Conservation (phyloP, 1,140 invertebrate species). For the Delia radicum region DNA sequence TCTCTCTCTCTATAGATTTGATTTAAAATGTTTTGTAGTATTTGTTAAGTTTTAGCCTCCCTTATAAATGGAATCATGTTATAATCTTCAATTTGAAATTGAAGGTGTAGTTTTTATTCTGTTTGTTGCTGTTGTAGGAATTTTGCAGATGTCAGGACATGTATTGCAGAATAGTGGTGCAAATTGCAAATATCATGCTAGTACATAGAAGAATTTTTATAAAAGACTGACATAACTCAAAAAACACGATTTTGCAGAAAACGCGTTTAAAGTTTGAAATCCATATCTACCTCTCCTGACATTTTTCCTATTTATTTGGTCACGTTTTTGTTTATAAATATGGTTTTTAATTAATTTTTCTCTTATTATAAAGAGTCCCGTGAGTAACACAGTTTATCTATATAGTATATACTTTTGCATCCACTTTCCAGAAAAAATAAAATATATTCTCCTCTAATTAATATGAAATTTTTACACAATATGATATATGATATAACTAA, state of each 20-base stretch:
- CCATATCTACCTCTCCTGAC: too few species aligned
- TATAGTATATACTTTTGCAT: background rate
- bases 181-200: background rate
- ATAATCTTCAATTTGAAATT: slow-evolving; percentile 5
- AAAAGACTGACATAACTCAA: too few species aligned
- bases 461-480: background rate
- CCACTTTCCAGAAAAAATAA: too few species aligned
- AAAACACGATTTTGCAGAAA: too few species aligned
- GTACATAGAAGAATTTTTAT: too few species aligned
- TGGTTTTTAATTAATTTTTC: too few species aligned
- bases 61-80: background rate
- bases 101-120: slow-evolving; percentile 6
- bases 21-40: background rate
- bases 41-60: background rate
- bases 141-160: slow-evolving; percentile 20
- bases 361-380: too few species aligned
- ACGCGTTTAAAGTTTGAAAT: too few species aligned
- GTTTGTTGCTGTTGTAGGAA: background rate
- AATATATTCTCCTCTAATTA: too few species aligned
- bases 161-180: background rate
- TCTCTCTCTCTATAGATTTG: background rate
- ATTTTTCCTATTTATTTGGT: background rate
- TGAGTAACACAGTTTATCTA: too few species aligned
- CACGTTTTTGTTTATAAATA: too few species aligned
- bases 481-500: too few species aligned